phyloP scores from a whole-genome alignment of 2,113 vertebrate species.

The Rhabdornis inornatus region DNA sequence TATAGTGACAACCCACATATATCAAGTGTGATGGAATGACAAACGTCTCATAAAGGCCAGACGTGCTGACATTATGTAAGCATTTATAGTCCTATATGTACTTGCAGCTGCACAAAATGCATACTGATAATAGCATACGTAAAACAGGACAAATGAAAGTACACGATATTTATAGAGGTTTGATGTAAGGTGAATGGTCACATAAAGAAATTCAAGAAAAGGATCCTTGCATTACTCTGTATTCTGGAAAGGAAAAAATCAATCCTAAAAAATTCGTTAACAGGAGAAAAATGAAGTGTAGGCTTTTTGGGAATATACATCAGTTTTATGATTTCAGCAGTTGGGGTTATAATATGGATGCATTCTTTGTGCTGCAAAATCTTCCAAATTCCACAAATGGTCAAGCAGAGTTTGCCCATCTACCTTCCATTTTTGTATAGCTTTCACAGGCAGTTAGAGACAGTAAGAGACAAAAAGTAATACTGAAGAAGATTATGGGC shows the following conservation, averaged over 20 bases:
- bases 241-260: background rate
- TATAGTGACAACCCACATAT: background rate
- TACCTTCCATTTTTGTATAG: background rate
- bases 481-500: background rate
- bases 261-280: background rate
- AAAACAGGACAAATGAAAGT: background rate
- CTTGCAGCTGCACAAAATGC: background rate
- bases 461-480: background rate
- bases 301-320: background rate
- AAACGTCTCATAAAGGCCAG: background rate
- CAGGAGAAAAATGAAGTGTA: background rate
- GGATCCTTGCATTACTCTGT: background rate
- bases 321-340: background rate
- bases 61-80: background rate
- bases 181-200: background rate
- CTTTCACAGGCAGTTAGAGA: background rate
- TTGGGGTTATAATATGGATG: background rate
- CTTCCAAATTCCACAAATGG: background rate
- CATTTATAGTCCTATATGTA: background rate
- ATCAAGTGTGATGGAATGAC: background rate
- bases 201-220: background rate
- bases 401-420: background rate
- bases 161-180: accelerated
- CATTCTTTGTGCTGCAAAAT: background rate
- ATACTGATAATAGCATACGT: background rate